Evolutionary conservation across 2,113 vertebrate genomes (phyloP).

Genomic region (Nanorana parkeri): DNA sequence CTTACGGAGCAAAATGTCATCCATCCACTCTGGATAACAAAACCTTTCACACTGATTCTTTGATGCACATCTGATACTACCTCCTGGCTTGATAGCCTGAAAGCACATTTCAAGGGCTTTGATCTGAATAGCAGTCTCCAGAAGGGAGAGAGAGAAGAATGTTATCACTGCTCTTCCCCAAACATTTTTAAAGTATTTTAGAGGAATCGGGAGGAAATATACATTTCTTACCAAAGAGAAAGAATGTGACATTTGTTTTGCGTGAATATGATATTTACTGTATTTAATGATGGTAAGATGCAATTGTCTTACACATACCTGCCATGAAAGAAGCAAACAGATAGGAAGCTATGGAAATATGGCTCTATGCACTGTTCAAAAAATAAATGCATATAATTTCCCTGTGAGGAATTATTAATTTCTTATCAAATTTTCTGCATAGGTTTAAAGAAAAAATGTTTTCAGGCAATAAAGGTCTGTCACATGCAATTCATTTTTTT

Average conservation of each 20-base stretch:
- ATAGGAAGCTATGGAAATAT: no score
- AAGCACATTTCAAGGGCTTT: conserved; percentile 48
- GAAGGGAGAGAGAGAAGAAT: conserved; percentile 32
- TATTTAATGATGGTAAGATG: neutral
- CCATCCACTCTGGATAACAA: conserved; percentile 40
- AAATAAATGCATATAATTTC: no score
- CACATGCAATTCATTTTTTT: no score
- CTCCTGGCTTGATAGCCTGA: conserved; percentile 49
- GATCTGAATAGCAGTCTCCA: conserved; percentile 45
- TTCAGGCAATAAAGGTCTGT: no score
- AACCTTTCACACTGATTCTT: conserved; percentile 44
- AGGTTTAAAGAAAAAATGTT: no score
- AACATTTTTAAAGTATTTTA: conserved; percentile 18
- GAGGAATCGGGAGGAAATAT: neutral
- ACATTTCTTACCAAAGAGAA: neutral
- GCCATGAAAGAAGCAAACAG: no score
- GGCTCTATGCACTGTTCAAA: no score
- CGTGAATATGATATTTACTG: neutral
- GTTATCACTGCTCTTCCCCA: conserved; percentile 16
- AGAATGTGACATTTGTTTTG: conserved; percentile 9
- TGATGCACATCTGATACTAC: conserved; percentile 49
- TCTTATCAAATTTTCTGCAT: no score
- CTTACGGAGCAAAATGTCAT: conserved; percentile 36
- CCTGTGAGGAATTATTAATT: no score
- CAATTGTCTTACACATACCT: no score